Evolutionary conservation across 1,140 invertebrate genomes (phyloP).

Genomic region (Dryas iulia): DNA sequence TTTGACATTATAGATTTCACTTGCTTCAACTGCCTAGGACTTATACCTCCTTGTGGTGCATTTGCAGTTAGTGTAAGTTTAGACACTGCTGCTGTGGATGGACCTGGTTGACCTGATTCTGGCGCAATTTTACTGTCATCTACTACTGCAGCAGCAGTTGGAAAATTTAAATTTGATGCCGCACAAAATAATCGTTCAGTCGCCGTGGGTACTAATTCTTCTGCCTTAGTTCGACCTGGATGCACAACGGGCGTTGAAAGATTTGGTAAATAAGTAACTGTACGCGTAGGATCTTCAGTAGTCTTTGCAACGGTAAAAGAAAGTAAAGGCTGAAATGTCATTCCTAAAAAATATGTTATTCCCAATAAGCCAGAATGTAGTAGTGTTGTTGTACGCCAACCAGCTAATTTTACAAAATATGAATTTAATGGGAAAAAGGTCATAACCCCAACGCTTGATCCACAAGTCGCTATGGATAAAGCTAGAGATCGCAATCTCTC

Average conservation of each 20-base stretch:
- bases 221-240: slow-evolving; percentile 32
- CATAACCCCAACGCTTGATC: slow-evolving; percentile 89
- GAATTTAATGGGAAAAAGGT: slow-evolving; percentile 85
- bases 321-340: slow-evolving; percentile 60
- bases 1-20: slow-evolving; percentile 65
- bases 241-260: slow-evolving; percentile 45
- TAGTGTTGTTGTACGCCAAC: slow-evolving; percentile 87
- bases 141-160: slow-evolving; percentile 63
- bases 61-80: slow-evolving; percentile 57
- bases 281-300: slow-evolving; percentile 60
- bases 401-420: slow-evolving; percentile 83
- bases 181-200: slow-evolving; percentile 65
- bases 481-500: slow-evolving; percentile 88
- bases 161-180: slow-evolving; percentile 65
- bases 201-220: slow-evolving; percentile 45
- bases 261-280: slow-evolving; percentile 71
- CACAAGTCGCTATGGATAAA: slow-evolving; percentile 89
- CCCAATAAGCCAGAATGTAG: slow-evolving; percentile 84
- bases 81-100: slow-evolving; percentile 50
- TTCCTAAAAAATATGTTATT: slow-evolving; percentile 58
- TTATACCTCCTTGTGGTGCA: slow-evolving; percentile 54
- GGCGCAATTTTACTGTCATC: slow-evolving; percentile 34
- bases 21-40: slow-evolving; percentile 63
- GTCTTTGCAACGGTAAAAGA: slow-evolving; percentile 58
- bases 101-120: slow-evolving; percentile 43